Evolutionary conservation across 2,888 invertebrate species (phyloP).

Genomic region (Ophion slaviceki): DNA sequence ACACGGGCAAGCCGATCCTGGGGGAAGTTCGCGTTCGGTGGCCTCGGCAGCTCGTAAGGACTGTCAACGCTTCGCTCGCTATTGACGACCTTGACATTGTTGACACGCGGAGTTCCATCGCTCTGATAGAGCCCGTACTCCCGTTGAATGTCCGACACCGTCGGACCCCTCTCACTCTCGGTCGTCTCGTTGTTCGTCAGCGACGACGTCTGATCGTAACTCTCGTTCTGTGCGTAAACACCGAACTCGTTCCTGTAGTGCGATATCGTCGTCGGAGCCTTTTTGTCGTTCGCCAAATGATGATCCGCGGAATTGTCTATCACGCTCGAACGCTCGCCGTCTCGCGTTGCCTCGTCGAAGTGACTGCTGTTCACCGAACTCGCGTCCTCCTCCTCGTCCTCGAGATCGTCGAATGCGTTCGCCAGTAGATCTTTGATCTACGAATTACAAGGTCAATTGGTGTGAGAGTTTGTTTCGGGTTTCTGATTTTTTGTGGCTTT

Average conservation of each 20-base stretch:
- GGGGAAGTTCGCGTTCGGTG: constrained; percentile 70
- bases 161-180: constrained; percentile 68
- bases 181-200: constrained; percentile 62
- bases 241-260: constrained; percentile 75
- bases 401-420: constrained; percentile 89
- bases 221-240: constrained; percentile 69
- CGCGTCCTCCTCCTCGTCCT: constrained; percentile 87
- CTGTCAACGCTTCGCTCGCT: constrained; percentile 68
- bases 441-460: constrained; percentile 68
- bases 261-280: constrained; percentile 71
- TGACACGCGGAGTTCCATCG: constrained; percentile 70
- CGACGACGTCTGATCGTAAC: constrained; percentile 68
- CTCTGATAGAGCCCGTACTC: constrained; percentile 72
- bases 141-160: constrained; percentile 71
- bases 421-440: constrained; percentile 87
- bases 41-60: constrained; percentile 75
- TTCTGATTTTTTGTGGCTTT: neutral
- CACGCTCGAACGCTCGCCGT: constrained; percentile 69
- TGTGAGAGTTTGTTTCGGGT: too few relatives aligned
- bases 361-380: constrained; percentile 86
- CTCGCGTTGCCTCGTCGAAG: constrained; percentile 74
- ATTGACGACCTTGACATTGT: constrained; percentile 63
- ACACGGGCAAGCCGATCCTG: constrained; percentile 68
- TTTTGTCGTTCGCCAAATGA: constrained; percentile 58
- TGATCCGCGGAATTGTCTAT: constrained; percentile 62